phyloP scores from a whole-genome alignment of 2,888 invertebrate species.

The Noctua pronuba region DNA sequence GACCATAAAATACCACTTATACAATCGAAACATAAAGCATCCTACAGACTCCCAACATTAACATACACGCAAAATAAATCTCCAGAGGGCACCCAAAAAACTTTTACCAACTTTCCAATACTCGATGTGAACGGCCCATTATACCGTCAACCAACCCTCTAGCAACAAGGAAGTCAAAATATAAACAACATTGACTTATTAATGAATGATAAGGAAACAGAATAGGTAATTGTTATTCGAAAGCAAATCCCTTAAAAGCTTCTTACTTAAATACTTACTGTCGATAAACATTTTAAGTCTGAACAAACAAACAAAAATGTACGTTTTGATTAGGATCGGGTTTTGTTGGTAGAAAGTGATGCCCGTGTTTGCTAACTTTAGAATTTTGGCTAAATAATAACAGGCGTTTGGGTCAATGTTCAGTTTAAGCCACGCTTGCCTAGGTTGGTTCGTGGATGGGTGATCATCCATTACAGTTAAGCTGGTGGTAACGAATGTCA shows the following conservation, averaged over 20 bases:
- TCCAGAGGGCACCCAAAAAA: background rate
- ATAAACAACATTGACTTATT: slow-evolving; percentile 73
- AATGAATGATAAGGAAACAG: slow-evolving; percentile 65
- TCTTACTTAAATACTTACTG: slow-evolving; percentile 77
- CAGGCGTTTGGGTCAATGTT: too few species aligned
- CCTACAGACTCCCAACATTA: background rate
- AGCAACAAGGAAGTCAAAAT: slow-evolving; percentile 58
- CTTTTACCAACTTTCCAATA: slow-evolving; percentile 16
- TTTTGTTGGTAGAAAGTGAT: slow-evolving; percentile 42
- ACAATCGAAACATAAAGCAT: background rate
- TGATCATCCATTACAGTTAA: background rate
- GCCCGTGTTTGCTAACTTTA: background rate
- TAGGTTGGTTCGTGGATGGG: background rate
- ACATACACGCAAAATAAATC: slow-evolving; percentile 19
- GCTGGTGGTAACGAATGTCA: too few species aligned
- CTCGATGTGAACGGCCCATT: slow-evolving; percentile 7
- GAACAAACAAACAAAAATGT: slow-evolving; percentile 77
- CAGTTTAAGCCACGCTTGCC: background rate
- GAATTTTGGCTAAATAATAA: background rate
- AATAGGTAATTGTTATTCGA: slow-evolving; percentile 79
- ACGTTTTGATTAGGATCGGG: slow-evolving; percentile 72
- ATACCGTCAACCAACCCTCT: background rate
- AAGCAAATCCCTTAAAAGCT: slow-evolving; percentile 80
- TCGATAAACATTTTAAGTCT: slow-evolving; percentile 76
- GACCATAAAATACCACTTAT: slow-evolving; percentile 19